phyloP scores from a whole-genome alignment of 2,797 vertebrate genomes.

The Hapalemur alaotrensis region DNA sequence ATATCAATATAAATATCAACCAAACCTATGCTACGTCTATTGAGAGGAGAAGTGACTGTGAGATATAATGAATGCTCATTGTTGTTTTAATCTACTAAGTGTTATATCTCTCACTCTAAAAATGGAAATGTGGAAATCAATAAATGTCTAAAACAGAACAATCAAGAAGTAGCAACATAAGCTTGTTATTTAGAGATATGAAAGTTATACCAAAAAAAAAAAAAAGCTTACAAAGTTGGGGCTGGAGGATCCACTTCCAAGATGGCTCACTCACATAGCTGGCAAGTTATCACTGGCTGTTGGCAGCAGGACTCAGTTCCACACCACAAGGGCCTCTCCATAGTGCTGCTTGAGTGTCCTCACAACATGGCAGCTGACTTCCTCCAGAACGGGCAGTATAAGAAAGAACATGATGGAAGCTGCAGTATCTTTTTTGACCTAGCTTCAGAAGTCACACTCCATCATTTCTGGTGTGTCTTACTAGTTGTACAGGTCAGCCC shows the following conservation, averaged over 20 bases:
- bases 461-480: background rate
- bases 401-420: background rate
- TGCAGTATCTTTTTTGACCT: background rate
- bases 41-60: background rate
- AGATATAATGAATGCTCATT: background rate
- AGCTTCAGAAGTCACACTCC: background rate
- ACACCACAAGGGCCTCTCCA: background rate
- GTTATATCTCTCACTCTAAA: background rate
- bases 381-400: background rate
- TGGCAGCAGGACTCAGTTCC: background rate
- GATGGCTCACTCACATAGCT: background rate
- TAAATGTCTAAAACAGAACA: background rate
- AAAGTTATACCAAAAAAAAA: background rate
- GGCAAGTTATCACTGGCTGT: background rate
- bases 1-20: background rate
- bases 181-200: background rate
- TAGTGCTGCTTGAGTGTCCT: background rate
- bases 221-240: background rate
- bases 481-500: background rate
- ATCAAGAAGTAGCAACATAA: background rate
- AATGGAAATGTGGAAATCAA: conserved; percentile 19
- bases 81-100: background rate
- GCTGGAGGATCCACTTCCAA: background rate
- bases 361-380: background rate
- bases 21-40: background rate